Evolutionary conservation across 2,113 vertebrate species (phyloP), one percentile per base, ranked within the genome.

Genomic region (Myotis lucifugus): DNA sequence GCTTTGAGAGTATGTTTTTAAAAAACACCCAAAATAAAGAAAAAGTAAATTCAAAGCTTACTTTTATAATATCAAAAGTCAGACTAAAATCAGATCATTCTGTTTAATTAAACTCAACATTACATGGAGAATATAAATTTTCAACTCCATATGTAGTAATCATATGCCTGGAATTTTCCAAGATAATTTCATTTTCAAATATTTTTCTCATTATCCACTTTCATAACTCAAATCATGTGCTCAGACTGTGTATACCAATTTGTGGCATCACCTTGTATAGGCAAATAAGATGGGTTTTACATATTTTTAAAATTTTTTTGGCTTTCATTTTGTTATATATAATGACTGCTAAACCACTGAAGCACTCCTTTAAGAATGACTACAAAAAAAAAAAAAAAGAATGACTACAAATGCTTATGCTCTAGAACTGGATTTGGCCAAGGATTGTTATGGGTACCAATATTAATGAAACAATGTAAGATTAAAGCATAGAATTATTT

Each of bases 81-180:
- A 79, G 73, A 93, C 84, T 79, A 93, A 88, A 73, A 79, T 66
- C 40, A 84, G 32, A 87, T 46, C 27, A 87, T 78, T 90, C 40
- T 83, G 32, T 37, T 90, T 82, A 50, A 73, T 56, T 50, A 69
- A 92, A 88, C 29, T 72, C 52, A 73, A 91, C 11, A 18, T 21
- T 48, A 91, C 52, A 66, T 0, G 48, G 42, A 78, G 48, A 91
- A 85, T 8, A 79, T 40, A 85, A 11, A 50, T 85, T 74, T 94
- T 82, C n/a, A 92, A 54, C 46, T 74, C 74, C 11, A 19, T 18
- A 70, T 66, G 50, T 7, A 86, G 12, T 32, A 86, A 85, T 82
- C 29, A 79, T 3, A 74, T 25, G 21, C 25, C 69, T 93, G 19
- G 32, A 70, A 90, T 42, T 70, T 66, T 34, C 76, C 42, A 15